These are phyloP conservation scores for crab-eating macaque (Macaca fascicularis) DNA, from an alignment of 2,113 vertebrate genomes.

Conservation along the genomic window T2T-MFA8v1.1 NC_088386.1:111354001-111354500, in stretches of 20 bases:
- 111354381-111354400: background rate
- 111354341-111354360: background rate
- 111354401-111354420: background rate
- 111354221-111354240: background rate
- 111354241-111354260: background rate
- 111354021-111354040: background rate
- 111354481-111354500: too few species aligned
- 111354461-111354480: background rate
- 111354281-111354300: background rate
- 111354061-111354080: background rate
- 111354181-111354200: background rate
- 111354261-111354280: background rate
- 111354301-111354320: background rate
- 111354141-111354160: background rate
- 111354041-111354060: background rate
- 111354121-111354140: background rate
- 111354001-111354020: background rate
- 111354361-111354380: background rate
- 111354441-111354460: background rate
- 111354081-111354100: background rate
- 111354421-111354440: background rate
- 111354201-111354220: background rate
- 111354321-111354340: background rate
- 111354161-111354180: background rate
- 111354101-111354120: background rate